These are phyloP conservation scores for Crossaster papposus DNA, from an alignment of 53 echinoderm and acorn worm genomes.

Conservation along the genomic window DNA sequence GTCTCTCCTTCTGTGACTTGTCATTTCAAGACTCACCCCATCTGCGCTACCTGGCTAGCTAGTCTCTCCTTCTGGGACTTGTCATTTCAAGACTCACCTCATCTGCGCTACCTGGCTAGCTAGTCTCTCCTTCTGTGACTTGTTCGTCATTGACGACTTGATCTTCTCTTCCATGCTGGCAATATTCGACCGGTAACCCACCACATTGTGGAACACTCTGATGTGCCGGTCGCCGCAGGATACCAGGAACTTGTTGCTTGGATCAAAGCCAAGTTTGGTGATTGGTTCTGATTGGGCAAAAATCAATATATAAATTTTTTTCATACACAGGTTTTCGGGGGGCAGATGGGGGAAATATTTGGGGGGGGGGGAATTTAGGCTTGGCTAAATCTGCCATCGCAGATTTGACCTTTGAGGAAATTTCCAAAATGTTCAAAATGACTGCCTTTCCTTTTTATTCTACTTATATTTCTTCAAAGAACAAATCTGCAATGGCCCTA, in stretches of 20 bases:
- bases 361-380: too few species aligned
- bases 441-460: too few species aligned
- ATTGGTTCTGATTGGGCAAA: constrained; percentile 66
- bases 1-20: constrained; percentile 82
- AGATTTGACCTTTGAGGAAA: too few species aligned
- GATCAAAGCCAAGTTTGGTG: constrained; percentile 85
- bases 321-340: too few species aligned
- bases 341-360: too few species aligned
- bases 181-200: constrained; percentile 81
- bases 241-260: constrained; percentile 88
- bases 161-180: constrained; percentile 81
- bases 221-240: constrained; percentile 89
- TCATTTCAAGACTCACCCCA: too few species aligned
- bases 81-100: constrained; percentile 70
- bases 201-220: constrained; percentile 91
- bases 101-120: constrained; percentile 71
- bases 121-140: constrained; percentile 85
- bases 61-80: constrained; percentile 87
- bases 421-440: too few species aligned
- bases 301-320: neutral
- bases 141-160: constrained; percentile 70
- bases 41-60: constrained; percentile 68
- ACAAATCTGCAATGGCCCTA: too few species aligned
- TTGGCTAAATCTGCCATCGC: too few species aligned
- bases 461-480: too few species aligned